phyloP scores from a whole-genome alignment of 2,797 vertebrate genomes.

The Morelia viridis region DNA sequence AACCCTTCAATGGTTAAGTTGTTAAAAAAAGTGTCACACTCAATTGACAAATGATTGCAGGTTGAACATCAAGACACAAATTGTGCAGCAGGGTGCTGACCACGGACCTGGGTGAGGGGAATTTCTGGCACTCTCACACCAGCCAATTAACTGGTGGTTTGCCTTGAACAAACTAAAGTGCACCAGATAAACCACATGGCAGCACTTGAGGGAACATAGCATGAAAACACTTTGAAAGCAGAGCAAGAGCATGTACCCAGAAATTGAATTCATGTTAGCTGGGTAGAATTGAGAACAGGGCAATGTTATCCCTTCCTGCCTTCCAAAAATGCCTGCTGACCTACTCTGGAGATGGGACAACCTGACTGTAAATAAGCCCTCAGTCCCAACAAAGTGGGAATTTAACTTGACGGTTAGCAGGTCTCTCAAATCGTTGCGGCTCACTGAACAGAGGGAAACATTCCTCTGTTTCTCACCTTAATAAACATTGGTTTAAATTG shows the following conservation, averaged over 20 bases:
- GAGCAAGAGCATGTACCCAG: neutral
- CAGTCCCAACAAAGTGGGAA: constrained; percentile 15
- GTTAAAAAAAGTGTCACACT: neutral
- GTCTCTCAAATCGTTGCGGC: neutral
- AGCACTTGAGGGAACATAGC: neutral
- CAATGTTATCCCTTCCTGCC: neutral
- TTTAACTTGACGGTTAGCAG: constrained; percentile 9
- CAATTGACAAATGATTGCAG: neutral
- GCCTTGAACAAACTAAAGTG: neutral
- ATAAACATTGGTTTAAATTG: constrained; percentile 10
- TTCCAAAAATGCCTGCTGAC: neutral
- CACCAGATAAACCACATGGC: neutral
- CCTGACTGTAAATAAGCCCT: neutral
- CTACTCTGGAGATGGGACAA: neutral
- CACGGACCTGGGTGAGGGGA: no score
- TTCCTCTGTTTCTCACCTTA: neutral
- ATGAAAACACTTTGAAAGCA: neutral
- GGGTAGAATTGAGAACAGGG: neutral
- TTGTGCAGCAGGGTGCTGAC: no score
- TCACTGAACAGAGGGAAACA: constrained; percentile 2
- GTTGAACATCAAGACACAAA: neutral
- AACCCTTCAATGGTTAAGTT: neutral
- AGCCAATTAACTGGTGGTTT: no score
- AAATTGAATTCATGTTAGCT: neutral
- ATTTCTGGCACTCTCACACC: no score